phyloP scores from a whole-genome alignment of 2,797 vertebrate genomes.

The Ptychadena robeensis region DNA sequence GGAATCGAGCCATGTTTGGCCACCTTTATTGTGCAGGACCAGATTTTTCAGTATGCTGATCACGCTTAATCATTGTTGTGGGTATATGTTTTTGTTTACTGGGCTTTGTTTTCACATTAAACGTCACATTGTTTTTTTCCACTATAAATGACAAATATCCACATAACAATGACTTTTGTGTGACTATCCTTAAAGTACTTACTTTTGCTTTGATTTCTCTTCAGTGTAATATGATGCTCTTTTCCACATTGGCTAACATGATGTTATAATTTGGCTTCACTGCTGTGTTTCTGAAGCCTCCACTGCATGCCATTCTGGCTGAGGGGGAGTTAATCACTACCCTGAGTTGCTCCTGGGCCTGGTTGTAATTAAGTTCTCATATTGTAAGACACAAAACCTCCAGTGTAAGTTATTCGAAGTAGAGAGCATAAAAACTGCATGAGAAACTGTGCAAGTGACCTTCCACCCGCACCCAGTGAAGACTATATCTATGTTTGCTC shows the following conservation, averaged over 20 bases:
- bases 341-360: conserved; percentile 40
- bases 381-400: conserved; percentile 22
- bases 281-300: conserved; percentile 9
- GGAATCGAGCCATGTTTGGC: too few relatives aligned
- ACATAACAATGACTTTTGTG: neutral
- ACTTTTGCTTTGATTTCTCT: neutral
- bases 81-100: too few relatives aligned
- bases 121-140: neutral
- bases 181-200: neutral
- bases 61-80: too few relatives aligned
- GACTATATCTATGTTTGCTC: conserved; percentile 30
- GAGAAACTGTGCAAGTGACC: conserved; percentile 70
- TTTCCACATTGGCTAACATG: conserved; percentile 6
- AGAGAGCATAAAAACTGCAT: conserved; percentile 64
- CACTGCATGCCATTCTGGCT: conserved; percentile 13
- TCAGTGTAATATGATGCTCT: conserved; percentile 1
- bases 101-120: too few relatives aligned
- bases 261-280: neutral
- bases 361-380: conserved; percentile 50
- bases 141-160: neutral
- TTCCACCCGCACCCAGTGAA: conserved; percentile 55
- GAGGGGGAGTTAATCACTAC: conserved; percentile 33
- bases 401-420: conserved; percentile 26
- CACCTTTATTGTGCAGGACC: too few relatives aligned
- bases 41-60: too few relatives aligned